A percentile compares a stretch with the other conserved stretches of the same genome.
Evolutionary conservation across 2,888 invertebrate genomes (phyloP).

Genomic region (Hoplodrina blanda): DNA sequence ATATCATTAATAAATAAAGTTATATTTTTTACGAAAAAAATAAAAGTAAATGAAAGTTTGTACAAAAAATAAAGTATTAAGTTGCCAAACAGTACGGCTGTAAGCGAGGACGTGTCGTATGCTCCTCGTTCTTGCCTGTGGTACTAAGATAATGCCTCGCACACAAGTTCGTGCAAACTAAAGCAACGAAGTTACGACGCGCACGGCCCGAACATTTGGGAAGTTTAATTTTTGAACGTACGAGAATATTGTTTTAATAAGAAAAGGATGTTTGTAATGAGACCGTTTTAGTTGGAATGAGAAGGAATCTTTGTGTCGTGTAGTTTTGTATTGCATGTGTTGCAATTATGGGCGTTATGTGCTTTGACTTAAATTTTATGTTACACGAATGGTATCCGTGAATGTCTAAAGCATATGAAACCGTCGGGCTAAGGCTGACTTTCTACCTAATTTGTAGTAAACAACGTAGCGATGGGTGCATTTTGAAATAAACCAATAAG

Average conservation of each 20-base stretch:
- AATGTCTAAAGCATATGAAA: background rate
- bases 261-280: conserved; percentile 28
- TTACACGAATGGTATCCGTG: background rate
- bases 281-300: conserved; percentile 8
- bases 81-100: conserved; percentile 36
- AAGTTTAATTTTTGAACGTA: conserved; percentile 68
- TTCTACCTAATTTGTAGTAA: too few relatives aligned
- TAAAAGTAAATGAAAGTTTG: too few relatives aligned
- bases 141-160: conserved; percentile 73
- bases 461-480: too few relatives aligned
- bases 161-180: conserved; percentile 73
- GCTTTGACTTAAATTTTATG: background rate
- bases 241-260: conserved; percentile 48
- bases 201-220: conserved; percentile 66
- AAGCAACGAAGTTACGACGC: conserved; percentile 67
- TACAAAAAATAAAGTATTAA: conserved; percentile 5
- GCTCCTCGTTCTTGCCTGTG: conserved; percentile 61
- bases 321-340: background rate
- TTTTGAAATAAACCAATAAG: too few relatives aligned
- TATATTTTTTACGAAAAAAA: too few relatives aligned
- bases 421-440: too few relatives aligned
- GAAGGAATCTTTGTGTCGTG: conserved; percentile 8
- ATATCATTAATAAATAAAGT: background rate
- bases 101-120: conserved; percentile 32
- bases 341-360: background rate